Conservation (phyloP, 2,888 invertebrate genomes). For the Noctua comes region DNA sequence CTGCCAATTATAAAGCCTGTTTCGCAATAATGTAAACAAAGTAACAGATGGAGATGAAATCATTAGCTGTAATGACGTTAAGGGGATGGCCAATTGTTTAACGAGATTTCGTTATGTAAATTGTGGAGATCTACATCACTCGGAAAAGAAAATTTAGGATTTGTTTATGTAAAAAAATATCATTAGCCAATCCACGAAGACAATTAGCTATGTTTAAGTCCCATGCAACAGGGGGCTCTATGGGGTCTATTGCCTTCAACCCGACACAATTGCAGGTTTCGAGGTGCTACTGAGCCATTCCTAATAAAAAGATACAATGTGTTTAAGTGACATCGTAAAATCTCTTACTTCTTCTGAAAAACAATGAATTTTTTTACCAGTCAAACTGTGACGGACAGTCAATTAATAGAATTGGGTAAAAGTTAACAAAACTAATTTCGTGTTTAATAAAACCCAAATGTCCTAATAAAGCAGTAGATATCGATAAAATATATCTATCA, state of each 20-base stretch:
- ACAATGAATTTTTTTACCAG: too few relatives aligned
- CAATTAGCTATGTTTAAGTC: not conserved
- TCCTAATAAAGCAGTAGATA: not conserved
- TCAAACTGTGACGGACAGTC: not conserved
- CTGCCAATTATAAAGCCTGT: conserved; percentile 54
- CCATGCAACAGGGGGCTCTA: not conserved
- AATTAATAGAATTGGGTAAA: too few relatives aligned
- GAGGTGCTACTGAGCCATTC: not conserved
- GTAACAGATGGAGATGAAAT: conserved; percentile 49
- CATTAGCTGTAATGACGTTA: conserved; percentile 39
- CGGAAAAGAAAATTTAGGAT: not conserved
- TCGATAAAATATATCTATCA: not conserved
- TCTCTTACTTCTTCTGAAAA: not conserved
- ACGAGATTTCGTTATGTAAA: conserved; percentile 6
- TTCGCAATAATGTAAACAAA: conserved; percentile 38
- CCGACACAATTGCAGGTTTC: not conserved
- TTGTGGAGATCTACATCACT: not conserved
- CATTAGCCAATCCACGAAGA: not conserved
- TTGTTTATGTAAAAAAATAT: not conserved
- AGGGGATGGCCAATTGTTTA: not conserved
- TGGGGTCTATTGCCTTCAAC: not conserved
- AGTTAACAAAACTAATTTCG: not conserved
- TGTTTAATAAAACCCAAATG: not conserved
- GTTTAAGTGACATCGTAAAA: not conserved
- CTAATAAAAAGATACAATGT: not conserved